phyloP scores from a whole-genome alignment of 2,113 vertebrate genomes.

The Elachura formosa region DNA sequence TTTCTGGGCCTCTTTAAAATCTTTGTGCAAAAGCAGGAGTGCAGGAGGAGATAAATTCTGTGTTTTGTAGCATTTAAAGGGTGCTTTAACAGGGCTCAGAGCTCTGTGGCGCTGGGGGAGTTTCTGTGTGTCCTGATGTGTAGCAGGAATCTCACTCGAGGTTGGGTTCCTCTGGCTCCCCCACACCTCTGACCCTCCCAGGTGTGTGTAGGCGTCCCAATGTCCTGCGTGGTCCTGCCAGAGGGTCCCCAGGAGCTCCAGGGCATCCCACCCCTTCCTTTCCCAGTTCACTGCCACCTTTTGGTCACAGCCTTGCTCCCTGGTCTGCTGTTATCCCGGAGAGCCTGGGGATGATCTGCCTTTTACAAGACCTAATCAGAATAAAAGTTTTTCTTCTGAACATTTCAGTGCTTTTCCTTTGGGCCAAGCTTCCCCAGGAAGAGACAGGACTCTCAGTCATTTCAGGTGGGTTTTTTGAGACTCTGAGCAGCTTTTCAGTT shows the following conservation, averaged over 20 bases:
- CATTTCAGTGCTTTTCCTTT: conserved; percentile 45
- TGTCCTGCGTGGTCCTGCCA: neutral
- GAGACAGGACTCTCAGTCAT: conserved; percentile 43
- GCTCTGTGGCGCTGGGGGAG: rapidly evolving
- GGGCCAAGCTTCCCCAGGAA: conserved; percentile 48
- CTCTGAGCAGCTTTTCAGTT: neutral
- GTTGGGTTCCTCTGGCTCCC: neutral
- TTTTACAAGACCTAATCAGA: neutral
- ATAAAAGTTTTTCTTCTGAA: conserved; percentile 39
- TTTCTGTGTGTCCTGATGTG: neutral
- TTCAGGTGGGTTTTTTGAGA: conserved; percentile 35
- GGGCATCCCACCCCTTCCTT: neutral
- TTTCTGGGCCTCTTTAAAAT: neutral
- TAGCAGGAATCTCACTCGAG: rapidly evolving
- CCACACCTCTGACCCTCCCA: neutral
- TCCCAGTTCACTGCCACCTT: neutral
- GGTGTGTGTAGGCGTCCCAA: neutral
- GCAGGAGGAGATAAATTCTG: neutral
- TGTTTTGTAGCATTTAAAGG: neutral
- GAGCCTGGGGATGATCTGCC: neutral
- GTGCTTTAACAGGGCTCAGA: rapidly evolving
- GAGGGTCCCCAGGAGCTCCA: neutral
- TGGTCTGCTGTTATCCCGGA: neutral
- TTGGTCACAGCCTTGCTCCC: neutral
- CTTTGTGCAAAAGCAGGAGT: neutral